Evolutionary conservation across 2,797 vertebrate species (phyloP), one percentile per base, ranked within the genome.

Genomic region (Urosaurus nigricauda): DNA sequence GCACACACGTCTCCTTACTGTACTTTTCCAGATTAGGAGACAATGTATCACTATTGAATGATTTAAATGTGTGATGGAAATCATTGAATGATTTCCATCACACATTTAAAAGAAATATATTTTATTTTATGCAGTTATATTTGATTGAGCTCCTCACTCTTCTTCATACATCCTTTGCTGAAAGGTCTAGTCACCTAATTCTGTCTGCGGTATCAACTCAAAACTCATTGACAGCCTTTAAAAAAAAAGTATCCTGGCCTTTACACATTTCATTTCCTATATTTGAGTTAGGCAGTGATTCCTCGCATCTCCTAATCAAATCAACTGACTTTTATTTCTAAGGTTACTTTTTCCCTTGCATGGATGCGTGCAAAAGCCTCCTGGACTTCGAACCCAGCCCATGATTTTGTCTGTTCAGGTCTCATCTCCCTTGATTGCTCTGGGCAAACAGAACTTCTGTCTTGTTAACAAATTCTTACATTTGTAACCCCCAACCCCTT

Each of bases 391-490:
- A 91, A 93, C 71, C 13, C 84, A 84, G 81, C 58, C 73, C 40
- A 24, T 60, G 91, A 63, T 88, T 94, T 92, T 84, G 37, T 87
- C 92, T 91, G 65, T 84, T 94, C 7, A n/a, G 78, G 87, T 91
- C 71, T 56, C n/a, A 11, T 89, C 79, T 92, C 86, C 79, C 19
- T 19, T 75, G 88, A 79, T 90, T 86, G 43, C 89, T 92, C 89
- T 65, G 65, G 84, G 90, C 75, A 37, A 87, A 78, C n/a, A 73
- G 37, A 83, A 86, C 53, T n/a, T 85, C 87, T 90, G 68, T 92
- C 91, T 94, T 86, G 11, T 92, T 92, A 94, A 87, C 35, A 88
- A 80, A 92, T 90, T 26, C 51, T 92, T 90, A 87, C 87, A 13
- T 84, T 87, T 93, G 82, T 88, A 79, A 88, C 16, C 89, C 78